Evolutionary conservation across 2,113 vertebrate species (phyloP).

Genomic region (Podarcis cretensis): DNA sequence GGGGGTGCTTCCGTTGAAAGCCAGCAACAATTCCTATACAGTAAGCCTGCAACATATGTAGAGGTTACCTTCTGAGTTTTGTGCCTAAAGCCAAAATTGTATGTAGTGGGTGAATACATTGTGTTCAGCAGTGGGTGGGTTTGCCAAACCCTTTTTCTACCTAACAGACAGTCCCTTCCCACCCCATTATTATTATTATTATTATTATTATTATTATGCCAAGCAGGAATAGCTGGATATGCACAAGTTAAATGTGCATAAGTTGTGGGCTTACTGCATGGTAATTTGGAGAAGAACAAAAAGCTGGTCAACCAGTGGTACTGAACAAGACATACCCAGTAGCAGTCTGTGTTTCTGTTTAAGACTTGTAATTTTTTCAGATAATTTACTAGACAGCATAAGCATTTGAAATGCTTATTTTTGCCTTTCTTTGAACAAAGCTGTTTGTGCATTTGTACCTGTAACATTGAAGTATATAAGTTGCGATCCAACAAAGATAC

Average conservation of each 20-base stretch:
- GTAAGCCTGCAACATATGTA: not conserved
- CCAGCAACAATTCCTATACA: constrained; percentile 52
- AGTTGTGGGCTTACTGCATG: too few species aligned
- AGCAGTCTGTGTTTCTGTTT: not conserved
- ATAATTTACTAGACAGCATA: constrained; percentile 71
- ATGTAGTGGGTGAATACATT: too few species aligned
- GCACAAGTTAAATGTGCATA: too few species aligned
- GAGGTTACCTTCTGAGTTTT: too few species aligned
- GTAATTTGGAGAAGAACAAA: constrained; percentile 54
- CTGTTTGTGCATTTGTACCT: constrained; percentile 59
- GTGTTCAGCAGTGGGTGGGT: too few species aligned
- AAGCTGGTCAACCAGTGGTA: constrained; percentile 60
- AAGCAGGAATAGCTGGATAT: too few species aligned
- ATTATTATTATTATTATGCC: too few species aligned
- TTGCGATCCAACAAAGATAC: not conserved
- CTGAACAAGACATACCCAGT: constrained; percentile 64
- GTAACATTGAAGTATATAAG: constrained; percentile 63
- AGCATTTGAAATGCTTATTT: constrained; percentile 67
- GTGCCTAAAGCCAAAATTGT: too few species aligned
- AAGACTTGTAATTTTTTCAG: constrained; percentile 50
- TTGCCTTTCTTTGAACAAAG: constrained; percentile 72
- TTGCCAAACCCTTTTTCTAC: too few species aligned
- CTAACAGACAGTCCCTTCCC: too few species aligned
- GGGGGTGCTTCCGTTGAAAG: constrained; percentile 52
- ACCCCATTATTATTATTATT: too few species aligned